These are phyloP conservation scores for Scolopax mira DNA, from an alignment of 2,113 vertebrate species.

Conservation along the genomic window DNA sequence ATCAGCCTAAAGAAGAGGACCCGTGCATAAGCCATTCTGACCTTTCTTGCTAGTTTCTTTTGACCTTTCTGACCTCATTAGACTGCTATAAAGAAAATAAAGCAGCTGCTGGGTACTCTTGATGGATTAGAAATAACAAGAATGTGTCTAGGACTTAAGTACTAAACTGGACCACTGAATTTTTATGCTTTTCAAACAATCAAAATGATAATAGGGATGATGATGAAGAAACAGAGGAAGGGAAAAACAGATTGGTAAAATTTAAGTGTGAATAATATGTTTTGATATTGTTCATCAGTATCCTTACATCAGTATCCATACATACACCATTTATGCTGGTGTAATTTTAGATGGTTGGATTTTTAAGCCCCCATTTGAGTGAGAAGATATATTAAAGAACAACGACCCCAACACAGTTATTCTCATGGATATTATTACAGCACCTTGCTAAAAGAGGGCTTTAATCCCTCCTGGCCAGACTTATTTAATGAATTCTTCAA, in stretches of 20 bases:
- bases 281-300: not conserved
- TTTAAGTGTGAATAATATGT: not conserved
- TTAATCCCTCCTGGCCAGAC: slow-evolving; percentile 14
- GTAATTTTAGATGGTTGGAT: not conserved
- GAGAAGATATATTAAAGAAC: not conserved
- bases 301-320: not conserved
- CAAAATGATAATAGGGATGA: not conserved
- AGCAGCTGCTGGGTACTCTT: slow-evolving; percentile 3
- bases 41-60: slow-evolving; percentile 46
- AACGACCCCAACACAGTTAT: not conserved
- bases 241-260: not conserved
- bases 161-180: not conserved
- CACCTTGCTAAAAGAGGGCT: not conserved
- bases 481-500: slow-evolving; percentile 26
- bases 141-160: slow-evolving; percentile 28
- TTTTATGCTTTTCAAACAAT: slow-evolving; percentile 11
- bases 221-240: not conserved
- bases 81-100: slow-evolving; percentile 35
- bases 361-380: not conserved
- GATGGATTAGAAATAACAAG: slow-evolving; percentile 48
- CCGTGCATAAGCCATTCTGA: slow-evolving; percentile 26
- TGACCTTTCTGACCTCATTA: slow-evolving; percentile 58
- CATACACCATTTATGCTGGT: not conserved
- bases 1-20: slow-evolving; percentile 28
- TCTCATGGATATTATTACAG: not conserved